Percentiles rank a stretch among this genome's conserved stretches.
phyloP scores from a whole-genome alignment of 2,888 invertebrate species.

The Rosalia funebris region DNA sequence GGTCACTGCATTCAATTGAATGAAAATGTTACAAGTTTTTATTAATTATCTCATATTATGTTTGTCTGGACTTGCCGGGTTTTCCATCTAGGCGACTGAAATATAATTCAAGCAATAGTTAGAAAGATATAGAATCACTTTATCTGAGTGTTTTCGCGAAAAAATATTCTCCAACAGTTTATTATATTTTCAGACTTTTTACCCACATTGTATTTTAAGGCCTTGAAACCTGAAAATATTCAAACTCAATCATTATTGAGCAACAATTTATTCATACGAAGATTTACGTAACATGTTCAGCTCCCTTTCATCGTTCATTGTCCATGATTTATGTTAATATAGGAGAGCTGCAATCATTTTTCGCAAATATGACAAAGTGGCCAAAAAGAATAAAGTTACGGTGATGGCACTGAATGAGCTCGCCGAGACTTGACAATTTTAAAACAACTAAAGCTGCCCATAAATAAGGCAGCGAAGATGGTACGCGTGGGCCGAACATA shows the following conservation, averaged over 20 bases:
- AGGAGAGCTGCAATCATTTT: slow-evolving; percentile 2
- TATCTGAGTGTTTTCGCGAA: too few relatives aligned
- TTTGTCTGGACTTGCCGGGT: too few relatives aligned
- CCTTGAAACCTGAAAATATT: background rate
- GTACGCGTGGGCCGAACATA: slow-evolving; percentile 63
- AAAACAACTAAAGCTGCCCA: slow-evolving; percentile 60
- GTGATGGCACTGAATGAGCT: slow-evolving; percentile 41
- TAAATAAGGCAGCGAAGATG: slow-evolving; percentile 63
- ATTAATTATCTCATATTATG: too few relatives aligned
- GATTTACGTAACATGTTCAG: background rate
- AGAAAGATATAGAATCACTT: too few relatives aligned
- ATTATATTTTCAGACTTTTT: too few relatives aligned
- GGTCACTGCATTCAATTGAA: too few relatives aligned
- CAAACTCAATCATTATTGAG: background rate
- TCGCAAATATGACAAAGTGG: slow-evolving; percentile 26
- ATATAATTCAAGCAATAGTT: too few relatives aligned
- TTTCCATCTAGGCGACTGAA: too few relatives aligned
- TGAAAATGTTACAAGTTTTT: too few relatives aligned
- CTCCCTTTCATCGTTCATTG: background rate
- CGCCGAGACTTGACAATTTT: slow-evolving; percentile 56
- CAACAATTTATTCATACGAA: background rate
- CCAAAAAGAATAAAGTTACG: slow-evolving; percentile 29
- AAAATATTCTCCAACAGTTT: too few relatives aligned
- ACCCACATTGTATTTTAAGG: too few relatives aligned
- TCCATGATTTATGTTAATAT: slow-evolving; percentile 9